These are phyloP conservation scores for Urechis unicinctus DNA, from an alignment of 2,888 invertebrate species.

Conservation along the genomic window DNA sequence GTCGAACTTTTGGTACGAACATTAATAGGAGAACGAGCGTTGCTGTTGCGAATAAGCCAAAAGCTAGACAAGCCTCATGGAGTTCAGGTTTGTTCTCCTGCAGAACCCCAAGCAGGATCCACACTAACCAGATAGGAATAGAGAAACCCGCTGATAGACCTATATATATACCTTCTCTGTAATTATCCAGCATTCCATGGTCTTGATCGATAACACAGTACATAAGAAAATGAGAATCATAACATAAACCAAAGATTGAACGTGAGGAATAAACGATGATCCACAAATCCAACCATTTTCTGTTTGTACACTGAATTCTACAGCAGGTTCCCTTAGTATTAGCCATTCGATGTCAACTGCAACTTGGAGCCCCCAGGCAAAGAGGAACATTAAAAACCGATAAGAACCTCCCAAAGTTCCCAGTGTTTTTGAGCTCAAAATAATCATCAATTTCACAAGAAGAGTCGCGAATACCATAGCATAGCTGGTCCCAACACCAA, in stretches of 20 bases:
- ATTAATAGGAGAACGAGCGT: slow-evolving; percentile 81
- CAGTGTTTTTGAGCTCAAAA: slow-evolving; percentile 79
- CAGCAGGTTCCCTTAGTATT: slow-evolving; percentile 44
- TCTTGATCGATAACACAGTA: slow-evolving; percentile 75
- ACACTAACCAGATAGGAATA: slow-evolving; percentile 62
- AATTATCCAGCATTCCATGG: slow-evolving; percentile 84
- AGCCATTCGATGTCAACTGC: slow-evolving; percentile 50
- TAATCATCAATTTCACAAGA: slow-evolving; percentile 87
- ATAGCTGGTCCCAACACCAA: slow-evolving; percentile 52
- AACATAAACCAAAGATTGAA: slow-evolving; percentile 74
- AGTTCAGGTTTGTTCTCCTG: slow-evolving; percentile 40
- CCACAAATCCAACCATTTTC: slow-evolving; percentile 41
- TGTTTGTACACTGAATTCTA: slow-evolving; percentile 19
- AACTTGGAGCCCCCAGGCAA: slow-evolving; percentile 72
- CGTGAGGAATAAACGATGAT: slow-evolving; percentile 53
- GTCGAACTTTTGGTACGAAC: slow-evolving; percentile 81
- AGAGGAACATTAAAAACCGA: slow-evolving; percentile 77
- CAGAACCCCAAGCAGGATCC: slow-evolving; percentile 61
- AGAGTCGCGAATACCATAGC: slow-evolving; percentile 84
- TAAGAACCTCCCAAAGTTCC: slow-evolving; percentile 73
- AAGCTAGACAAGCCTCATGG: slow-evolving; percentile 69
- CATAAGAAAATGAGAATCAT: slow-evolving; percentile 79
- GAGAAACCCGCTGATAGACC: slow-evolving; percentile 80
- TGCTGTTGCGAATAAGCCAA: slow-evolving; percentile 78
- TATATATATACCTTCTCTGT: slow-evolving; percentile 86